phyloP scores from a whole-genome alignment of 2,113 vertebrate species.

The Lampris megalopsis region DNA sequence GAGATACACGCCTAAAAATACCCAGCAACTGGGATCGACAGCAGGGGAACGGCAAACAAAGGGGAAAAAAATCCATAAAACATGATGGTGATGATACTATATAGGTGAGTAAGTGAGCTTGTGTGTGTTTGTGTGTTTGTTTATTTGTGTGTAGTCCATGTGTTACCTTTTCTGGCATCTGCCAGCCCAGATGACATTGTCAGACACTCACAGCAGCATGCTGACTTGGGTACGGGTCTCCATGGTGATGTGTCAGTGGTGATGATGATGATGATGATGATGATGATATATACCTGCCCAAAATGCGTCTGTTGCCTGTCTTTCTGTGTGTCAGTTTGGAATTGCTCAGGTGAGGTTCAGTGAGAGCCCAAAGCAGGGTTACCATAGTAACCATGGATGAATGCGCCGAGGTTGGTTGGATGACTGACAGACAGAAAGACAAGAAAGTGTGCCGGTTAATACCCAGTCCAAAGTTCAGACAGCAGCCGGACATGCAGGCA shows the following conservation, averaged over 20 bases:
- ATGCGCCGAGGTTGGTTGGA: slow-evolving; percentile 21
- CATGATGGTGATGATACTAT: slow-evolving; percentile 55
- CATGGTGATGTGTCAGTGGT: slow-evolving; percentile 42
- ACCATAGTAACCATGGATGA: slow-evolving; percentile 62
- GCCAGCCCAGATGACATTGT: slow-evolving; percentile 18
- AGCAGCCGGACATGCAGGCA: slow-evolving; percentile 7
- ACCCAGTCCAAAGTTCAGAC: slow-evolving; percentile 5
- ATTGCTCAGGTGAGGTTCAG: slow-evolving; percentile 64
- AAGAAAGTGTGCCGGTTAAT: slow-evolving; percentile 19
- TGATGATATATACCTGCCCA: slow-evolving; percentile 45
- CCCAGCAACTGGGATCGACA: slow-evolving; percentile 34
- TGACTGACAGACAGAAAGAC: slow-evolving; percentile 23
- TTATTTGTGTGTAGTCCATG: neutral
- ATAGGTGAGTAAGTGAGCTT: slow-evolving; percentile 40
- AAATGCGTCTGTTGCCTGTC: slow-evolving; percentile 28
- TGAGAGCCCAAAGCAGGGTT: slow-evolving; percentile 27
- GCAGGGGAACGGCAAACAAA: slow-evolving; percentile 40
- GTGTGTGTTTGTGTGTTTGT: slow-evolving; percentile 15
- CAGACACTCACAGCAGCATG: slow-evolving; percentile 28
- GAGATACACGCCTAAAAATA: slow-evolving; percentile 64
- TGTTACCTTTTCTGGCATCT: slow-evolving; percentile 25
- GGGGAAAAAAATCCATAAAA: slow-evolving; percentile 47
- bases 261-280: slow-evolving; percentile 28
- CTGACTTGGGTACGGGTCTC: slow-evolving; percentile 33
- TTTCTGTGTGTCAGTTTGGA: slow-evolving; percentile 38